Percentiles rank a stretch among this genome's conserved stretches.
Conservation (phyloP, 2,113 vertebrate genomes). For the Eulacestoma nigropectus region DNA sequence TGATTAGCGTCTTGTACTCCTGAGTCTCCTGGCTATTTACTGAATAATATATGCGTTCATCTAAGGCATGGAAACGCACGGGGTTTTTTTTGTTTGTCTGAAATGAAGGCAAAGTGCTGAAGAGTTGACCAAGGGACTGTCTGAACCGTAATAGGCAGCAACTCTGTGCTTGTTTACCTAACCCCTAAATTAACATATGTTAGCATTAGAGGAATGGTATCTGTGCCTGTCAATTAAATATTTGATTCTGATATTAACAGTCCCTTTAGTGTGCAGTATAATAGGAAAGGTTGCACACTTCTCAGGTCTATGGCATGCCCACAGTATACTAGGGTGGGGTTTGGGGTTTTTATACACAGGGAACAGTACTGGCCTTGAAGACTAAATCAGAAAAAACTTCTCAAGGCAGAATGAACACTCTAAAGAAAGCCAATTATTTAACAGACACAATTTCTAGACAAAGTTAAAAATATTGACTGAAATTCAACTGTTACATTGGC, state of each 20-base stretch:
- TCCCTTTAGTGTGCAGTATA: neutral
- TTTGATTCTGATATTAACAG: neutral
- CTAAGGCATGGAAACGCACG: neutral
- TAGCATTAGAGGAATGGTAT: neutral
- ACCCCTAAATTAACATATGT: neutral
- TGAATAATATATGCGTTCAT: neutral
- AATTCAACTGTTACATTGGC: neutral
- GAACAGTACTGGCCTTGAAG: neutral
- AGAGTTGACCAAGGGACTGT: neutral
- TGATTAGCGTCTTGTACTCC: neutral
- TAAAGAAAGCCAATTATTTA: neutral
- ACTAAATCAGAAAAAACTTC: neutral
- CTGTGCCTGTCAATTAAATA: neutral
- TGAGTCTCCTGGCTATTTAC: neutral
- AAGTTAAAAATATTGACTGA: neutral
- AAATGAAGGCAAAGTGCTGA: neutral
- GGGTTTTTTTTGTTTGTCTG: neutral
- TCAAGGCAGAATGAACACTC: neutral
- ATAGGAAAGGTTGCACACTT: neutral
- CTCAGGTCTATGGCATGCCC: neutral
- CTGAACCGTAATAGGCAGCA: neutral
- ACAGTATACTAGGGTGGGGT: fast-evolving
- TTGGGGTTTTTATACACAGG: neutral
- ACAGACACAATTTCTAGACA: neutral
- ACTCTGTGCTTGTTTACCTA: neutral